Evolutionary conservation across 2,888 invertebrate species (phyloP), one percentile per base, ranked within the genome.

Genomic region (Acleris cristana): DNA sequence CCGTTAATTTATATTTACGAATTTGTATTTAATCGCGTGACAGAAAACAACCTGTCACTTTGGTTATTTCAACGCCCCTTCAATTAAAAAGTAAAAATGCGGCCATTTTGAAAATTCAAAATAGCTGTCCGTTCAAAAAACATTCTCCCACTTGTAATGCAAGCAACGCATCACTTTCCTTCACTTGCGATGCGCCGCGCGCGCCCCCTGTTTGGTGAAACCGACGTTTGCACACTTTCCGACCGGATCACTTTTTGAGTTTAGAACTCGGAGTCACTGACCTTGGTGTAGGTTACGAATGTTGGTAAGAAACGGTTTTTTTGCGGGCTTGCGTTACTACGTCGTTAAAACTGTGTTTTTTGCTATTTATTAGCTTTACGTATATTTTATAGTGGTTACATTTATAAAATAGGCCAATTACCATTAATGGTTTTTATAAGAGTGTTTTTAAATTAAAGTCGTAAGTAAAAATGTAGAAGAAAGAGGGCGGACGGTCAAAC

Each of bases 141-240:
- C 61, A 55, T 62, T 56, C 52, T 53, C 55, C 51, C 52, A 67
- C 62, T 67, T 67, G 40, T 67, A 63, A 67, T 67, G 62, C 67
- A 67, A 53, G 63, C 45, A 7, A 23, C 67, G 67, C 65, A 55
- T 63, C 67, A 67, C 67, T 67, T 67, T 67, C 67, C 58, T 63
- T 26, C 65, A 55, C 75, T 71, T 72, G 72, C 76, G 59, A 71
- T 89, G 87, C 90, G 77, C 72, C 71, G 66, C 80, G 82, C 79
- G 82, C 79, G 74, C 78, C 78, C 80, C 79, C 82, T 83, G 81
- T 81, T 78, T 79, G 79, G 90, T 87, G 90, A 90, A 90, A 89
- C 83, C 71, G 34, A 78, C 76, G 73, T 75, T 85, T 84, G 83
- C 83, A 74, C 81, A 86, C 91, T 91, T 90, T 91, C 91, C 80